Evolutionary conservation across 1,140 invertebrate genomes (phyloP), one percentile per base, ranked within the genome.

Genomic region (Polyergus mexicanus): DNA sequence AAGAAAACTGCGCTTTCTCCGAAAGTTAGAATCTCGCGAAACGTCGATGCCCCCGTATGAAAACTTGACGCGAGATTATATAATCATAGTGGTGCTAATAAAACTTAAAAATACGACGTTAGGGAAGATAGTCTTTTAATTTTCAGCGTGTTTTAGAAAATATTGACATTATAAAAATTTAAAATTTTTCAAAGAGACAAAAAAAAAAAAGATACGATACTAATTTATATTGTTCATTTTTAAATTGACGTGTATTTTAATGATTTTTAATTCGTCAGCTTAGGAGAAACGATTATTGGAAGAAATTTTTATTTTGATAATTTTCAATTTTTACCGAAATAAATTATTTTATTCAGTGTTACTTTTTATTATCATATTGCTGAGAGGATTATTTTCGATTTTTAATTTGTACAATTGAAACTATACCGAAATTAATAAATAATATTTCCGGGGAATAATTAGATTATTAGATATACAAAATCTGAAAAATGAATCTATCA

Each of bases 31-130:
- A 54, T 54, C 65, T 44, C 44, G 25, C 8, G 35, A 71, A 51
- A 71, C 51, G 78, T 58, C 62, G 19, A 74, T 44, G 44, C 62
- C 25, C 51, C 22, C 16, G 3, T 74, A 83, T 62, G 56, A 74
- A 74, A 83, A 83, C 38, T 60, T 56, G 28, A 60, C 38, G 22
- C 47, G 54, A 62, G 68, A 19, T 74, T 72, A 74, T 19, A n/a
- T 54, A 44, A 19, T 81, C 35, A n/a, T 41, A 28, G 51, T 66
- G 51, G 58, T 71, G 51, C 60, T 58, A n/a, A 41, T 60, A 47
- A 62, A 81, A 81, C 78, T 81, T 81, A 25, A 44, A 83, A 54
- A 74, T 69, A 74, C 11, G 63, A 56, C n/a, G 11, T 58, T 41
- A 19, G 3, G 11, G 25, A 38, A 62, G 19, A 62, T 83, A 10